phyloP scores from a whole-genome alignment of 2,888 invertebrate genomes.

The Pandemis heparana region DNA sequence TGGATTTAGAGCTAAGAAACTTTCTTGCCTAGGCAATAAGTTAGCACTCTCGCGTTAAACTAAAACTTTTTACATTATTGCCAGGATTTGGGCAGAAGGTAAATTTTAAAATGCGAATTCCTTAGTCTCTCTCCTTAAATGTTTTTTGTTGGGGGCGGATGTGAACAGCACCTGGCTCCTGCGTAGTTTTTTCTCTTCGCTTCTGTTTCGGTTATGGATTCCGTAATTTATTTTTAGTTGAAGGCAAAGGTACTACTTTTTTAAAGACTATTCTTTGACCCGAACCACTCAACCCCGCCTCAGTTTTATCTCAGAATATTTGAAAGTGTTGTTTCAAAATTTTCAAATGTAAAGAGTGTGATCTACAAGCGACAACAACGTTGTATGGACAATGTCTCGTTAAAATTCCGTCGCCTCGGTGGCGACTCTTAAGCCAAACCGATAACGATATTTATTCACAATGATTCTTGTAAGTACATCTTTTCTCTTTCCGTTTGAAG shows the following conservation, averaged over 20 bases:
- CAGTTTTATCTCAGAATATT: not conserved
- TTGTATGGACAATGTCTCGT: conserved; percentile 47
- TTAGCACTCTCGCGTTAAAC: conserved; percentile 35
- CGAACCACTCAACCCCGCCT: not conserved
- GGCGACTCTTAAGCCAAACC: conserved; percentile 37
- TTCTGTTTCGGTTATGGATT: conserved; percentile 36
- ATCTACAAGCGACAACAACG: conserved; percentile 10
- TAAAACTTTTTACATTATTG: conserved; percentile 34
- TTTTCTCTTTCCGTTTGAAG: conserved; percentile 13
- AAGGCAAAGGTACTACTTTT: not conserved
- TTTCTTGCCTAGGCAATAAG: conserved; percentile 36
- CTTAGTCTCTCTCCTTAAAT: conserved; percentile 62
- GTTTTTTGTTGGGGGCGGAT: conserved; percentile 69
- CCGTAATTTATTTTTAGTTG: conserved; percentile 31
- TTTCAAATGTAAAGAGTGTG: conserved; percentile 7
- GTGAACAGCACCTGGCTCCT: conserved; percentile 77
- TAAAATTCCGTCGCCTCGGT: conserved; percentile 54
- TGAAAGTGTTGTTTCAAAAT: conserved; percentile 9
- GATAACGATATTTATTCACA: conserved; percentile 31
- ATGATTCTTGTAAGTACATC: conserved; percentile 18
- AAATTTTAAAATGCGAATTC: conserved; percentile 55
- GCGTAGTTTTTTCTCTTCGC: conserved; percentile 55
- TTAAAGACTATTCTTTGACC: not conserved
- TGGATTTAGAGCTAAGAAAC: conserved; percentile 35
- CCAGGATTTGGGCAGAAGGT: conserved; percentile 16